Evolutionary conservation across 2,888 invertebrate species (phyloP).

Genomic region (Cerastoderma edule): DNA sequence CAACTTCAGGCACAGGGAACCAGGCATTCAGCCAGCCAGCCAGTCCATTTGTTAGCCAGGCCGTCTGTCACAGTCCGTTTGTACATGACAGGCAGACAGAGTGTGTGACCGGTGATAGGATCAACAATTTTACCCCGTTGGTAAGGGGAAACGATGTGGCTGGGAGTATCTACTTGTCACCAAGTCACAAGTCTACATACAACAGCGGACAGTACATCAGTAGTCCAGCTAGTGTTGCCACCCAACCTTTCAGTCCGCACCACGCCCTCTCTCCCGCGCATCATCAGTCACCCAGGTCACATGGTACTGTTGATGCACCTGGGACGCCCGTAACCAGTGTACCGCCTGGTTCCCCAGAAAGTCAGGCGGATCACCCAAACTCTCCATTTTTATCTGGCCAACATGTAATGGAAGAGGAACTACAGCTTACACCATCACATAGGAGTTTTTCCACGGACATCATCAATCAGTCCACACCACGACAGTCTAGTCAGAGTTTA

Average conservation of each 20-base stretch:
- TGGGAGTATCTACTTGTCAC: conserved; percentile 31
- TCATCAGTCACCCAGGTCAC: conserved; percentile 20
- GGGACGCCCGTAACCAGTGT: neutral
- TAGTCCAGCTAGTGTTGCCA: conserved; percentile 41
- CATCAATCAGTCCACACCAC: conserved; percentile 27
- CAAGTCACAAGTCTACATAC: conserved; percentile 11
- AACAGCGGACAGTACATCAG: neutral
- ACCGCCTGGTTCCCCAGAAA: neutral
- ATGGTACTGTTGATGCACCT: neutral
- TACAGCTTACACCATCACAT: neutral
- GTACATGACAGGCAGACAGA: neutral
- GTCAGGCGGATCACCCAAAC: too few relatives aligned
- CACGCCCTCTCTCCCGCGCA: neutral
- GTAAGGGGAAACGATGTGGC: conserved; percentile 30
- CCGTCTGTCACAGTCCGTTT: conserved; percentile 11
- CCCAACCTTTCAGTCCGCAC: conserved; percentile 52
- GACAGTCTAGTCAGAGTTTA: conserved; percentile 17
- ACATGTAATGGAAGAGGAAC: too few relatives aligned
- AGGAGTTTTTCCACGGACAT: neutral
- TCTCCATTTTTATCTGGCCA: neutral
- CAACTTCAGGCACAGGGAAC: neutral
- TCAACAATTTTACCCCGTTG: conserved; percentile 24
- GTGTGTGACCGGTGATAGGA: neutral
- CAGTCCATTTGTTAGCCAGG: conserved; percentile 10
- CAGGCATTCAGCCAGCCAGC: conserved; percentile 7